Evolutionary conservation across 2,888 invertebrate genomes (phyloP).

Genomic region (Dolichomitus sp.): DNA sequence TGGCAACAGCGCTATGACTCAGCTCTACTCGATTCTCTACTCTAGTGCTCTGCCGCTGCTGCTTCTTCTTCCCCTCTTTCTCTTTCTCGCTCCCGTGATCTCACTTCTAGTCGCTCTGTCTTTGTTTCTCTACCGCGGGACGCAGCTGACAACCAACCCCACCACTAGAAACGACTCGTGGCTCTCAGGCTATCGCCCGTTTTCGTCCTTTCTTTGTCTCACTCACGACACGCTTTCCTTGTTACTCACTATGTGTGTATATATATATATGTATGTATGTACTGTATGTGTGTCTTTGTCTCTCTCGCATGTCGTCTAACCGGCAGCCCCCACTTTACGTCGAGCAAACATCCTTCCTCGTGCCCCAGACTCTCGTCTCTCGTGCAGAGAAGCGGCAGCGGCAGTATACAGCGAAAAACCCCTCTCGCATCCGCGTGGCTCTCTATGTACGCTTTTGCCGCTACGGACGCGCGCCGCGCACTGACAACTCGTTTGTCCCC

Average conservation of each 20-base stretch:
- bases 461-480: conserved; percentile 70
- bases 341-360: conserved; percentile 78
- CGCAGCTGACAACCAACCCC: conserved; percentile 83
- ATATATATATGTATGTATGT: not conserved
- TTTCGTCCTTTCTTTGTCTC: conserved; percentile 47
- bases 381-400: conserved; percentile 30
- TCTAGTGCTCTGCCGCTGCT: conserved; percentile 35
- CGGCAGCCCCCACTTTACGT: conserved; percentile 48
- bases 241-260: conserved; percentile 15
- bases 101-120: conserved; percentile 54
- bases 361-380: conserved; percentile 74
- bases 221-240: conserved; percentile 33
- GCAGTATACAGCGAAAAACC: conserved; percentile 17
- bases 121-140: conserved; percentile 72
- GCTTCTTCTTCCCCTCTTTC: conserved; percentile 57
- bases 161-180: conserved; percentile 69
- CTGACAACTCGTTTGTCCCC: conserved; percentile 77
- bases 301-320: conserved; percentile 53
- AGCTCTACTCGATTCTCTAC: conserved; percentile 80
- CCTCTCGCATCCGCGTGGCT: conserved; percentile 52
- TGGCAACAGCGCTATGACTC: conserved; percentile 86
- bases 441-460: conserved; percentile 26
- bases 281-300: not conserved
- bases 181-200: conserved; percentile 65
- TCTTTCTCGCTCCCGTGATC: conserved; percentile 63